Base-by-base conservation (phyloP, 2,888 invertebrate genomes). In the Drosophila formosana region DNA sequence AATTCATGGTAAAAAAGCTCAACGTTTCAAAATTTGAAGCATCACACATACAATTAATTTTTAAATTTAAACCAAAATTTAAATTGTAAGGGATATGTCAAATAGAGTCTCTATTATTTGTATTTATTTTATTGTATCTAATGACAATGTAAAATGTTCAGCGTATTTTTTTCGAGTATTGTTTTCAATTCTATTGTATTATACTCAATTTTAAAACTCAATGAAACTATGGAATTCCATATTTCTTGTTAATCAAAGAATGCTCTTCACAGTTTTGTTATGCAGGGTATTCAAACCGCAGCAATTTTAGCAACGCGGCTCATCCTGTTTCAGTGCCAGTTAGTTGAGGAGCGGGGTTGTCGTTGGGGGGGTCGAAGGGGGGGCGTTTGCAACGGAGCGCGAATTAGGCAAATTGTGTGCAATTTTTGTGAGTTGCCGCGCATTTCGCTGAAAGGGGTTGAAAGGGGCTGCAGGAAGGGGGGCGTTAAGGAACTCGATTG, bases 321-420 rank as follows among this genome's bases (percentile, higher is more conserved):
- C 74, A 82, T 85, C 80, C 83, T 88, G 82, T 78, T 81, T 70
- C 52, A 26, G 34, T 34, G 62, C 25, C 32, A 28, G 8, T 8
- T 25, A 26, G 46, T 37, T 37, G 25, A 34, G 53, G 11, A 11
- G 41, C 6, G 49, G 37, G 60, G 11, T 9, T 34, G 4, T 3
- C 4, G 34, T n/a, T 11, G 4, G 11, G 9, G n/a, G 34, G n/a
- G 30, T n/a, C 8, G 18, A 2, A 57, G 43, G 34, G n/a, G 64
- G 39, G 0, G 39, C 13, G 5, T 34, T 34, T 3, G 7, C n/a
- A 58, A 39, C 34, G 61, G 34, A 37, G 71, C 69, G 73, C 74
- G 85, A 82, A 87, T 87, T 87, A 87, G 88, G 82, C 87, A 87
- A 87, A 87, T 88, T 88, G 82, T 88, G 78, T 77, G 89, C 84